Percentiles rank a stretch among this genome's conserved stretches.
Conservation (phyloP, 1,140 invertebrate genomes). For the Thaumetopoea pityocampa region DNA sequence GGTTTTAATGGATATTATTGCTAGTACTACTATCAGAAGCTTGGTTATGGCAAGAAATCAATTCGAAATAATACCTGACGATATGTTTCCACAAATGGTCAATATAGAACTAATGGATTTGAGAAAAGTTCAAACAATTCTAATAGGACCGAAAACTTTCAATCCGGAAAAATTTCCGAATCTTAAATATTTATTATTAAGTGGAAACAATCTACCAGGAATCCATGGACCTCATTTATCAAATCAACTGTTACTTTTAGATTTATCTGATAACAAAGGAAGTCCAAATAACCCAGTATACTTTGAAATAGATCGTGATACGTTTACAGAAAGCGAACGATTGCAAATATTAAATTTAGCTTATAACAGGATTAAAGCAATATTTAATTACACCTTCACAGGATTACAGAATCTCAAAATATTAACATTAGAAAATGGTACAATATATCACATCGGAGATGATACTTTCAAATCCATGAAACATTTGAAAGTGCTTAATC, state of each 20-base stretch:
- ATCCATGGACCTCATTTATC: conserved; percentile 66
- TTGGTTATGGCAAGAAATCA: conserved; percentile 74
- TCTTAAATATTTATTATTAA: conserved; percentile 64
- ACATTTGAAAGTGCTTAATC: conserved; percentile 69
- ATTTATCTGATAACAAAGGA: conserved; percentile 70
- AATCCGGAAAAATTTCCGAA: conserved; percentile 59
- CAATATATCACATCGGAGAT: conserved; percentile 65
- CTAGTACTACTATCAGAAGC: conserved; percentile 65
- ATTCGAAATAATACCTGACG: conserved; percentile 68
- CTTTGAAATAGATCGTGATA: conserved; percentile 61
- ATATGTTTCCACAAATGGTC: conserved; percentile 73
- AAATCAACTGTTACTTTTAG: conserved; percentile 62
- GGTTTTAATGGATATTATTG: conserved; percentile 64
- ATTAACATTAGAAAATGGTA: conserved; percentile 72
- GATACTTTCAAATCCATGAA: conserved; percentile 59
- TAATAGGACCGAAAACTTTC: conserved; percentile 50
- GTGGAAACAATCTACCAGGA: conserved; percentile 68
- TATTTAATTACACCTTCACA: conserved; percentile 67
- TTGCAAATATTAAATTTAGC: conserved; percentile 62
- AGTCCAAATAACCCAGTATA: conserved; percentile 53
- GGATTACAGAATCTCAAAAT: conserved; percentile 65
- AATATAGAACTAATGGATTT: conserved; percentile 72
- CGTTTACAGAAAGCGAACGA: conserved; percentile 42
- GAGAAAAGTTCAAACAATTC: conserved; percentile 52
- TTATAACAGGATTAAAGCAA: conserved; percentile 67